phyloP scores from a whole-genome alignment of 2,113 vertebrate species.

The Prochilodus magdalenae region DNA sequence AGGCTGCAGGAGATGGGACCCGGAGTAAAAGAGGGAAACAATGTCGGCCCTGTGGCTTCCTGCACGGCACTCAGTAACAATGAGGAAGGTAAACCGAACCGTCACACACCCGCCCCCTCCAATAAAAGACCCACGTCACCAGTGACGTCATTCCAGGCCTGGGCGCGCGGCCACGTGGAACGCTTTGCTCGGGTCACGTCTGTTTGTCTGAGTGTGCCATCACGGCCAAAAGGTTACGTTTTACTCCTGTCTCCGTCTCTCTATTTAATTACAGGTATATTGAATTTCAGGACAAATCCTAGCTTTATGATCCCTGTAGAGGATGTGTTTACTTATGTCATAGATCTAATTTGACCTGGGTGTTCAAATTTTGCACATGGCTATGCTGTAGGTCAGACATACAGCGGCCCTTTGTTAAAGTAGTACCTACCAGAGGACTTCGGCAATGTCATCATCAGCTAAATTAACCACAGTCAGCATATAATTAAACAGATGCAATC shows the following conservation, averaged over 20 bases:
- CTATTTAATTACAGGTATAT: no score
- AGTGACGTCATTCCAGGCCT: slow-evolving; percentile 41
- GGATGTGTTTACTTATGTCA: no score
- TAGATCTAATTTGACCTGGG: no score
- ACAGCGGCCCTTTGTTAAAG: background rate
- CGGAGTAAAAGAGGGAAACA: background rate
- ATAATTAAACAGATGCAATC: background rate
- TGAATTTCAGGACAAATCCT: no score
- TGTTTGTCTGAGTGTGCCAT: background rate
- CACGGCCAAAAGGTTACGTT: no score
- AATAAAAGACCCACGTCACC: slow-evolving; percentile 44
- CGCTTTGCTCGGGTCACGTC: slow-evolving; percentile 7
- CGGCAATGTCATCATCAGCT: slow-evolving; percentile 9
- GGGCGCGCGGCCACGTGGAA: background rate
- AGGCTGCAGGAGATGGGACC: slow-evolving; percentile 34
- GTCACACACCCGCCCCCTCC: background rate
- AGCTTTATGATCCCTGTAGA: no score
- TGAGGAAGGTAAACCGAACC: slow-evolving; percentile 34
- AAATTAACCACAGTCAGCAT: background rate
- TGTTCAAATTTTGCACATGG: no score
- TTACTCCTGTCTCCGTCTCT: no score
- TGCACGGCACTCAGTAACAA: slow-evolving; percentile 15
- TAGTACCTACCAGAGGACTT: background rate
- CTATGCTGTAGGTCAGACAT: background rate
- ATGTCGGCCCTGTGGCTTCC: slow-evolving; percentile 25